Percentiles rank a stretch among this genome's conserved stretches.
Evolutionary conservation across 2,888 invertebrate genomes (phyloP).

Genomic region (Mythimna vitellina): DNA sequence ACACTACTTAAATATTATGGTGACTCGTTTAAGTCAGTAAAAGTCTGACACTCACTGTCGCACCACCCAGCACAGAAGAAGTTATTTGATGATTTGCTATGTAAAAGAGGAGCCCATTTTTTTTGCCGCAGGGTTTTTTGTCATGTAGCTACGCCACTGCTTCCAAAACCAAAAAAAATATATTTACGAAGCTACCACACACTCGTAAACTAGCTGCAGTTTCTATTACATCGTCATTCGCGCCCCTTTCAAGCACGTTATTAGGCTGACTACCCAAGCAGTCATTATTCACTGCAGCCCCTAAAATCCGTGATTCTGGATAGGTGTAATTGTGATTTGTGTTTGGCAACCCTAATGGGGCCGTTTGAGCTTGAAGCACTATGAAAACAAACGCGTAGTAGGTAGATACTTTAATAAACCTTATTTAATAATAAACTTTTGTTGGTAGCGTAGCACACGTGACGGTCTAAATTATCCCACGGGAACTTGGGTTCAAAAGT

Average conservation of each 20-base stretch:
- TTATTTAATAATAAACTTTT: neutral
- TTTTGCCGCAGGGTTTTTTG: too few species aligned
- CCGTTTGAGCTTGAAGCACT: slow-evolving; percentile 10
- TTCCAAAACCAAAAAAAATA: too few species aligned
- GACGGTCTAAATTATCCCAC: neutral
- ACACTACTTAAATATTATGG: too few species aligned
- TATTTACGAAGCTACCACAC: neutral
- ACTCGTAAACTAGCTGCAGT: neutral
- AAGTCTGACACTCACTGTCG: too few species aligned
- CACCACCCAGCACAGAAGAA: too few species aligned
- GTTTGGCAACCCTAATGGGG: slow-evolving; percentile 39
- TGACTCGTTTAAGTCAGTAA: too few species aligned
- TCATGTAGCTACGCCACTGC: too few species aligned
- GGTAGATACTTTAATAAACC: neutral
- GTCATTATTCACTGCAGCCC: slow-evolving; percentile 43
- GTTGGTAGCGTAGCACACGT: neutral
- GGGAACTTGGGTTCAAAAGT: too few species aligned
- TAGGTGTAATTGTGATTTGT: slow-evolving; percentile 51
- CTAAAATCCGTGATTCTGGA: slow-evolving; percentile 33
- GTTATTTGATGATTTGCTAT: too few species aligned
- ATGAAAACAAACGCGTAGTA: slow-evolving; percentile 2
- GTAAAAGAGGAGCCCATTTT: too few species aligned
- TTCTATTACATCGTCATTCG: neutral
- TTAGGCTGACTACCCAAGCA: slow-evolving; percentile 19
- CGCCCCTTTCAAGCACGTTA: slow-evolving; percentile 5